Evolutionary conservation across 2,113 vertebrate species (phyloP), one percentile per base, ranked within the genome.

Genomic region (Coptodon bakossiorum): DNA sequence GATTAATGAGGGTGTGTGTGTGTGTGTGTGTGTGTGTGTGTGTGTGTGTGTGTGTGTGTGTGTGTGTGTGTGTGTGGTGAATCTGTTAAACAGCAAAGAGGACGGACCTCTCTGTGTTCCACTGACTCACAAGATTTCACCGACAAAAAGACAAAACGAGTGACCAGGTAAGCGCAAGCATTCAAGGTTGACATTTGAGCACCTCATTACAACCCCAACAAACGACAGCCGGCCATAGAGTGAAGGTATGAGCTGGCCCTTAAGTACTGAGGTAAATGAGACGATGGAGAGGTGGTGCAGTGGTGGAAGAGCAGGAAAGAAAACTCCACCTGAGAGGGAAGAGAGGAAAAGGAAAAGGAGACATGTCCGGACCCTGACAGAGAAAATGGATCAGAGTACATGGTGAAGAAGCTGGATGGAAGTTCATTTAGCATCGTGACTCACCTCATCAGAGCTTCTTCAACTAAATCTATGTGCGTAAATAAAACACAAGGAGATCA

Each of bases 191-290:
- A 17, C 27, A 6, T 61, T 17, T 17, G 7, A 61, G 0, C 16
- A 34, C 16, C 9, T 34, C 29, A 63, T 2, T 63, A 36, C 34
- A 36, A 2, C 6, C 3, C 17, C 61, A 66, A 38, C 34, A 38
- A 38, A 63, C 0, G 0, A 1, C 59, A 61, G 3, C 10, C 3
- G 6, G 34, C 31, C 34, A 66, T 1, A 66, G 19, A 38, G 19
- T 8, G 34, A 10, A 22, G 19, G 34, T 38, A 19, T 14, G 36
- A 71, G 36, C 63, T 24, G n/a, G 63, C 24, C n/a, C 2, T 71
- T 9, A 56, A 13, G 11, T 43, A 71, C 63, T 24, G 63, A 40
- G 5, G 0, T 16, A 43, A 24, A 27, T 16, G 1, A 16, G 38
- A 27, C 14, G 66, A 24, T 24, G 36, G 36, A 9, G 63, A 43